A percentile compares a stretch with the other conserved stretches of the same genome.
Evolutionary conservation across 2,888 invertebrate genomes (phyloP).

Genomic region (Agrochola litura): DNA sequence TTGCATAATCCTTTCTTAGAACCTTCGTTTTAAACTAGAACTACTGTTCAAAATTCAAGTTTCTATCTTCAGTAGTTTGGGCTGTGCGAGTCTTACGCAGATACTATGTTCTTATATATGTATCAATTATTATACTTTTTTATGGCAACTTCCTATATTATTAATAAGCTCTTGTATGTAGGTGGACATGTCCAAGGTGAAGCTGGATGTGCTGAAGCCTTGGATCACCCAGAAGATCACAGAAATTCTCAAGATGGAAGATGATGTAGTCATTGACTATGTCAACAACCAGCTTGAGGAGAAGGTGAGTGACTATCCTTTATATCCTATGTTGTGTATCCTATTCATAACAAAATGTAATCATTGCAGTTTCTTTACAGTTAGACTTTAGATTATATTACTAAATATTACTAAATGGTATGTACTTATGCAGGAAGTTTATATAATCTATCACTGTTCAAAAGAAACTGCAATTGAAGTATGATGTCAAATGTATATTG

Average conservation of each 20-base stretch:
- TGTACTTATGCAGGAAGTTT: slow-evolving; percentile 34
- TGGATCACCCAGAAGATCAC: slow-evolving; percentile 99
- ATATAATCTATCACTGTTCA: slow-evolving; percentile 65
- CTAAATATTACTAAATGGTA: slow-evolving; percentile 15
- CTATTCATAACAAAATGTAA: slow-evolving; percentile 84
- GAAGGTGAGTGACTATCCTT: slow-evolving; percentile 92
- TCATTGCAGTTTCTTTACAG: slow-evolving; percentile 89
- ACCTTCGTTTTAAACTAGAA: not conserved
- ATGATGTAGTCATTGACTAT: slow-evolving; percentile 99
- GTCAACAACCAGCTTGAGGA: slow-evolving; percentile 99
- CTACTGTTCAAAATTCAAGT: not conserved
- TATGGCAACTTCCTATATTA: not conserved
- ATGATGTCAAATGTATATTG: slow-evolving; percentile 88
- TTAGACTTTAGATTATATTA: slow-evolving; percentile 58
- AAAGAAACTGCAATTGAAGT: slow-evolving; percentile 89
- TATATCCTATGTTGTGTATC: slow-evolving; percentile 67
- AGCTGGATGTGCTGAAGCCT: slow-evolving; percentile 99
- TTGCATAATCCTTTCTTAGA: not conserved
- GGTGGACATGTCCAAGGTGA: slow-evolving; percentile 99
- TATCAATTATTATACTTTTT: too few relatives aligned
- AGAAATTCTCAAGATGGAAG: slow-evolving; percentile 98
- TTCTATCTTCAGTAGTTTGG: not conserved
- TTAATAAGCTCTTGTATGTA: slow-evolving; percentile 41
- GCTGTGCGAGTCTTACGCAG: not conserved
- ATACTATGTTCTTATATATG: not conserved